These are phyloP conservation scores for Amphipoea oculea DNA, from an alignment of 2,888 invertebrate species.

Conservation along the genomic window DNA sequence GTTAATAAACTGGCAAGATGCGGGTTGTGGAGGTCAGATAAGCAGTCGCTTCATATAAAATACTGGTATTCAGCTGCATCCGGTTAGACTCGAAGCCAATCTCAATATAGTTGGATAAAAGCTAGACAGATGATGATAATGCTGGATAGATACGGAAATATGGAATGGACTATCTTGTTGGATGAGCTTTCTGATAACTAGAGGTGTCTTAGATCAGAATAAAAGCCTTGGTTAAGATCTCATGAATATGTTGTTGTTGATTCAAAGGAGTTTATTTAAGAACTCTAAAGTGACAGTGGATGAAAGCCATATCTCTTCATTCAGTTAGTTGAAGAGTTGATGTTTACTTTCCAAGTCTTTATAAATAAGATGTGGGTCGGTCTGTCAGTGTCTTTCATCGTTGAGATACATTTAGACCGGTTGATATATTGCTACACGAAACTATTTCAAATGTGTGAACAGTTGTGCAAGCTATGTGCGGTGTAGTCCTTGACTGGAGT, in stretches of 20 bases:
- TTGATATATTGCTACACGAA: constrained; percentile 46
- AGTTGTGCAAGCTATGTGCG: constrained; percentile 45
- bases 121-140: not conserved
- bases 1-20: constrained; percentile 23
- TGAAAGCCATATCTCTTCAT: constrained; percentile 19
- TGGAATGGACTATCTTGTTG: not conserved
- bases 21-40: not conserved
- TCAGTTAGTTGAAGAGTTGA: constrained; percentile 11
- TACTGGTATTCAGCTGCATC: not conserved
- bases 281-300: not conserved
- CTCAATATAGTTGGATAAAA: not conserved
- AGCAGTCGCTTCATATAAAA: not conserved
- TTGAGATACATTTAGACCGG: constrained; percentile 56
- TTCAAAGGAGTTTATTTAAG: constrained; percentile 9
- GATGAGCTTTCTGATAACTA: not conserved
- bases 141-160: not conserved
- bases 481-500: constrained; percentile 1
- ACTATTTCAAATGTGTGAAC: constrained; percentile 42
- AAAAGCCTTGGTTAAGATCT: not conserved
- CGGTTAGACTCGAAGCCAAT: not conserved
- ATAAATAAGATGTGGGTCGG: constrained; percentile 55
- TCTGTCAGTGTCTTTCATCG: constrained; percentile 52
- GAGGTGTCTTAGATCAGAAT: not conserved
- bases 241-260: not conserved
- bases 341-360: constrained; percentile 30